Conservation (phyloP, 1,140 invertebrate genomes). For the Papilio dardanus region DNA sequence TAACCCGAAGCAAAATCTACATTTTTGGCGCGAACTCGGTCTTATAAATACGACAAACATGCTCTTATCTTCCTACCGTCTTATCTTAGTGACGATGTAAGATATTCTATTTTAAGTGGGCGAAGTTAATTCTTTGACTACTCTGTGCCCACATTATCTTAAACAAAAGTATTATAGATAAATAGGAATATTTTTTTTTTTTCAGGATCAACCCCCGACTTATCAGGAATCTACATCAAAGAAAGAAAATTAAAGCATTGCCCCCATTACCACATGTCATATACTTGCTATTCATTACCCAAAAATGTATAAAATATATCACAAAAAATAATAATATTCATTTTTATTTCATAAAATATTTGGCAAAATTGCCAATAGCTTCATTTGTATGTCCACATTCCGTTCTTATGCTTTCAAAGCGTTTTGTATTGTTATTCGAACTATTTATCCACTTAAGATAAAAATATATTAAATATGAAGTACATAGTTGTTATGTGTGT, state of each 20-base stretch:
- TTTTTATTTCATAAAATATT: too few relatives aligned
- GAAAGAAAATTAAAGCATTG: conserved; percentile 80
- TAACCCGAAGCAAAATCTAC: too few relatives aligned
- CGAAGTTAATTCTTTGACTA: too few relatives aligned
- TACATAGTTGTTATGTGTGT: not conserved
- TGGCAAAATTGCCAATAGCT: not conserved
- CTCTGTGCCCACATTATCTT: too few relatives aligned
- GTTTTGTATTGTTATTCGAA: not conserved
- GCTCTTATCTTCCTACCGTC: too few relatives aligned
- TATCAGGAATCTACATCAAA: conserved; percentile 84
- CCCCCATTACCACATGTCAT: conserved; percentile 69
- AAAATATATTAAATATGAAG: conserved; percentile 1
- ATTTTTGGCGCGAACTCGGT: too few relatives aligned
- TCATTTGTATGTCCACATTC: not conserved
- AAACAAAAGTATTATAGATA: not conserved
- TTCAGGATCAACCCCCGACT: conserved; percentile 89
- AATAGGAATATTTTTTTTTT: conserved; percentile 44
- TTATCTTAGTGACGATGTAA: too few relatives aligned
- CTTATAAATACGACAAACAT: too few relatives aligned
- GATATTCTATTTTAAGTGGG: too few relatives aligned
- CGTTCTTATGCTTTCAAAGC: not conserved
- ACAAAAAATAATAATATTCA: not conserved
- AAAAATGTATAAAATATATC: conserved; percentile 12
- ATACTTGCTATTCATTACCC: not conserved
- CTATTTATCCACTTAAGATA: not conserved